Percentiles rank a stretch among this genome's conserved stretches.
Evolutionary conservation across 2,888 invertebrate genomes (phyloP).

Genomic region (Cylloceria caligata): DNA sequence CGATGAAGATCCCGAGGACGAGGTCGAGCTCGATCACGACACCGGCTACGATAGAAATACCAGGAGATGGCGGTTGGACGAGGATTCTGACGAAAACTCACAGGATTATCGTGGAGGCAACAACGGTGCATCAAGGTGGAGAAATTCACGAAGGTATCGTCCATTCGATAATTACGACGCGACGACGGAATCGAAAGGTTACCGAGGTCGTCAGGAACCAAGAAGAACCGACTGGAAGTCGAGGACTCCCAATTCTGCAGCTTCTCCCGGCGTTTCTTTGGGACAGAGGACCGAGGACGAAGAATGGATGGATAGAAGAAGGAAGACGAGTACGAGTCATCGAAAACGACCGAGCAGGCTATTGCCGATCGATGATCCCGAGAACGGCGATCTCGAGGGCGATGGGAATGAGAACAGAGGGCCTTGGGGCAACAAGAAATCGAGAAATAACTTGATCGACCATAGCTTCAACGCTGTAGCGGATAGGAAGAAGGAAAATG

Average conservation of each 20-base stretch:
- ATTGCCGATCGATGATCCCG: constrained; percentile 44
- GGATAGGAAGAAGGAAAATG: constrained; percentile 34
- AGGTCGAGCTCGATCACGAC: constrained; percentile 27
- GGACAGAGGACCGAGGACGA: constrained; percentile 49
- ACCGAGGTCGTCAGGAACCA: constrained; percentile 44
- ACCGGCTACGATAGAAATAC: constrained; percentile 15
- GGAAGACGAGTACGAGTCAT: constrained; percentile 14
- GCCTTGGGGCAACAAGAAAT: constrained; percentile 40
- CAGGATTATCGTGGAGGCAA: constrained; percentile 33
- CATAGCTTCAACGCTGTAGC: neutral
- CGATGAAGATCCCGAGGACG: constrained; percentile 49
- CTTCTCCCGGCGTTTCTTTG: neutral
- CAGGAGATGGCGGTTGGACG: constrained; percentile 47
- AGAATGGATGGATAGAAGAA: constrained; percentile 51
- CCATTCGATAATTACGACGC: constrained; percentile 15
- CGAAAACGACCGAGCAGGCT: constrained; percentile 40
- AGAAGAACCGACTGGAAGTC: constrained; percentile 50
- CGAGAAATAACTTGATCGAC: constrained; percentile 31
- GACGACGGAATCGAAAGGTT: constrained; percentile 12
- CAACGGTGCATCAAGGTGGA: constrained; percentile 1
- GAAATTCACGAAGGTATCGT: constrained; percentile 35
- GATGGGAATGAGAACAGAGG: constrained; percentile 47
- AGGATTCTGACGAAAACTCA: constrained; percentile 23
- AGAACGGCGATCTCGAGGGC: constrained; percentile 45
- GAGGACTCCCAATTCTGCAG: neutral